A percentile compares a stretch with the other conserved stretches of the same genome.
These are phyloP conservation scores for Andrena bucephala DNA, from an alignment of 2,888 invertebrate species.

Conservation along the genomic window DNA sequence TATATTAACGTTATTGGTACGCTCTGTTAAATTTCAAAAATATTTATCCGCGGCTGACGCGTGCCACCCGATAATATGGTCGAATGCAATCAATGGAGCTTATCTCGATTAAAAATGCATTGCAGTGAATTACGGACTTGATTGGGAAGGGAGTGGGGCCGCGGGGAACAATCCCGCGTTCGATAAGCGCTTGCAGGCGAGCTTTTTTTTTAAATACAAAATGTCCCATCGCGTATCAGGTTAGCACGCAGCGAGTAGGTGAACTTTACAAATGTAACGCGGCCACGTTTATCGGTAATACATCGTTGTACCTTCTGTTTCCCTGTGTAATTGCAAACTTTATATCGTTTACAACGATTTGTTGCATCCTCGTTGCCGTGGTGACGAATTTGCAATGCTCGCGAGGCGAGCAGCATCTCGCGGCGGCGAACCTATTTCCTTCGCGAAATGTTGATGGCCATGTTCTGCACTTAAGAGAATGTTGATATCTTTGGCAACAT, in stretches of 20 bases:
- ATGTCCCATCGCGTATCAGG: conserved; percentile 82
- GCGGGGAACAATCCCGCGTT: not conserved
- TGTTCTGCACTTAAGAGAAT: not conserved
- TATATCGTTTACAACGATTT: conserved; percentile 75
- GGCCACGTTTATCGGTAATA: conserved; percentile 64
- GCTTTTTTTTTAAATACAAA: conserved; percentile 83
- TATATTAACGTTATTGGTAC: too few species aligned
- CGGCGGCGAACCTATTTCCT: not conserved
- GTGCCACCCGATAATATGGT: not conserved
- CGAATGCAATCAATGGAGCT: not conserved
- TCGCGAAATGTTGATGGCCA: not conserved
- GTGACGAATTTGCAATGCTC: not conserved
- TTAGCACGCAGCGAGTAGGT: conserved; percentile 72
- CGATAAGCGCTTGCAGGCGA: conserved; percentile 25
- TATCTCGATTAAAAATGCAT: not conserved
- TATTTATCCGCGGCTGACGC: too few species aligned
- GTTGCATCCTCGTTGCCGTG: conserved; percentile 39
- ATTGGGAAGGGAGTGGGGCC: not conserved
- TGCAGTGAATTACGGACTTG: conserved; percentile 17
- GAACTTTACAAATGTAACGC: conserved; percentile 75
- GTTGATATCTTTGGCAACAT: not conserved
- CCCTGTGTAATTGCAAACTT: conserved; percentile 81
- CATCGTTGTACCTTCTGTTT: conserved; percentile 75
- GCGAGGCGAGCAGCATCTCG: not conserved
- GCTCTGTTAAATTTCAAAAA: too few species aligned